Evolutionary conservation across 2,888 invertebrate species (phyloP), one percentile per base, ranked within the genome.

Genomic region (Amphipyra tragopoginis): DNA sequence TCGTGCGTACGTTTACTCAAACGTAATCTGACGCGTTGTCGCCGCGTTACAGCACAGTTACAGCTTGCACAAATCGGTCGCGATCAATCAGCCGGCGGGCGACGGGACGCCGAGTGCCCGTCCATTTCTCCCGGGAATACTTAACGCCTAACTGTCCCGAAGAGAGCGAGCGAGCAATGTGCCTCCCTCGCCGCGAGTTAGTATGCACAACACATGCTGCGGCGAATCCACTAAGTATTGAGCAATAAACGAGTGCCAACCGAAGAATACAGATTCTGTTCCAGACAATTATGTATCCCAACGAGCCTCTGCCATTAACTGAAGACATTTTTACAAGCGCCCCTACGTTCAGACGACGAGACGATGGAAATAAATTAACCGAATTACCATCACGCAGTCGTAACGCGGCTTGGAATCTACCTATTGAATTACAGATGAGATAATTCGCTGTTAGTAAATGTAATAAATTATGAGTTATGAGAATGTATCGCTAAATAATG

Each of bases 401-500:
- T 59, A 42, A 57, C 44, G 49, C 44, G 34, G 34, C 26, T 33
- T 49, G 47, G 40, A 48, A 55, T 55, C 59, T 57, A 42, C 42
- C 11, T 60, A 42, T 58, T 72, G 76, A 70, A 74, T 74, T 67
- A 74, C 65, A 72, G 63, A 80, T 72, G 72, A 75, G 76, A 62
- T 56, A 48, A 39, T 65, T 68, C 49, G 50, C 52, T 49, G 63
- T 70, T 65, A 67, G 74, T 75, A 42, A 50, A n/a, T 38, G 74
- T 65, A 67, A 68, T 79, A 57, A 75, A 76, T 74, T 7, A 74
- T 60, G 68, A 77, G 67, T 62, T 80, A 82, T 80, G 75, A 66
- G 75, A 77, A 75, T 74, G 72, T 81, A 65, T 77, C 71, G 64
- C 77, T 72, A 70, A 69, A 77, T 79, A 72, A 76, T 72, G 57